Conservation (phyloP, 2,113 vertebrate species). For the Cyprinodon tularosa region DNA sequence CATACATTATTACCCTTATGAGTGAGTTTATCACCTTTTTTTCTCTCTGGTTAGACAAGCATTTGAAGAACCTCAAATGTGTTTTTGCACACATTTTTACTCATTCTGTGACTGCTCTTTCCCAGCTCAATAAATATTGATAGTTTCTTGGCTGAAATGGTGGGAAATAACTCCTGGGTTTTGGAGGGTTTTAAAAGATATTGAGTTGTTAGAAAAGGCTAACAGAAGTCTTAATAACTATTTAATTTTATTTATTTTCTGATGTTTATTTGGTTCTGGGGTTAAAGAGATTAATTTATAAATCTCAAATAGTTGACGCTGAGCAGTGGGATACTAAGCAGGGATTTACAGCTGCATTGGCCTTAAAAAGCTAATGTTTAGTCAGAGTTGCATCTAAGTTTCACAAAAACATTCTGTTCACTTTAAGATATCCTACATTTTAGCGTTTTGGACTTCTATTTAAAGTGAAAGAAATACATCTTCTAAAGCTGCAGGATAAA, state of each 20-base stretch:
- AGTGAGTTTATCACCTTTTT: not conserved
- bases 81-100: not conserved
- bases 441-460: too few species aligned
- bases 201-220: not conserved
- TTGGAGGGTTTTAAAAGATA: not conserved
- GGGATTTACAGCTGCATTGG: not conserved
- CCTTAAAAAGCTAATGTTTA: not conserved
- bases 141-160: not conserved
- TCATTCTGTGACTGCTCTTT: not conserved
- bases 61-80: not conserved
- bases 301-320: not conserved
- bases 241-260: slow-evolving; percentile 13
- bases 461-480: too few species aligned
- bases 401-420: not conserved
- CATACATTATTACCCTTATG: too few species aligned
- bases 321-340: not conserved
- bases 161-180: slow-evolving; percentile 9
- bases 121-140: slow-evolving; percentile 1
- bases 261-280: not conserved
- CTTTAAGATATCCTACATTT: too few species aligned
- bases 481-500: too few species aligned
- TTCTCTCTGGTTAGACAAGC: not conserved
- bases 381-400: too few species aligned
- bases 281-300: not conserved
- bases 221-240: not conserved